Evolutionary conservation across 2,888 invertebrate genomes (phyloP).

Genomic region (Beris chalybata): DNA sequence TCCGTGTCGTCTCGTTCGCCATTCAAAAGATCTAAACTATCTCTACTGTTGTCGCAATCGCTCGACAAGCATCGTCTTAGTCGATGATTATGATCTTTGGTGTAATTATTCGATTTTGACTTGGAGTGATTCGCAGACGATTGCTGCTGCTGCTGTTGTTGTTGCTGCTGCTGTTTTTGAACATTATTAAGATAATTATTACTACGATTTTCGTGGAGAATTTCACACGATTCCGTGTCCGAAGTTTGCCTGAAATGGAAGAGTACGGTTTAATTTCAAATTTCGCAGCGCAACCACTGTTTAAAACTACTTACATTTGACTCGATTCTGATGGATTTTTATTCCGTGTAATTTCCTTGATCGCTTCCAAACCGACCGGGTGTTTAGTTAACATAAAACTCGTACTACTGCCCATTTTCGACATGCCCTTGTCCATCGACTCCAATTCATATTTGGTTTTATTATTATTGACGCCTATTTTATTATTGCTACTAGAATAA

Average conservation of each 20-base stretch:
- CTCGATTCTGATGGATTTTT: slow-evolving; percentile 59
- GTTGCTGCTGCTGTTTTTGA: slow-evolving; percentile 32
- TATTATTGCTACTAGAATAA: slow-evolving; percentile 53
- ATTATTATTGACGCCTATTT: slow-evolving; percentile 51
- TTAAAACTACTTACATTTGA: slow-evolving; percentile 57
- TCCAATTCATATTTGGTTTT: slow-evolving; percentile 49
- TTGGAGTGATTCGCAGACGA: slow-evolving; percentile 25
- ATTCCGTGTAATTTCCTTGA: slow-evolving; percentile 72
- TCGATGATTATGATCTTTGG: slow-evolving; percentile 49
- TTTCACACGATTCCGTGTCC: slow-evolving; percentile 56
- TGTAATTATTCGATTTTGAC: slow-evolving; percentile 38
- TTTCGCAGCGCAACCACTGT: not conserved
- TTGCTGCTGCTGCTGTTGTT: not conserved
- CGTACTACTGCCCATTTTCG: slow-evolving; percentile 52
- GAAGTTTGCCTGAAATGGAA: slow-evolving; percentile 52
- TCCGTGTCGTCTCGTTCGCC: slow-evolving; percentile 54
- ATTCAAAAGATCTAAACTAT: slow-evolving; percentile 52
- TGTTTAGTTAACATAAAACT: slow-evolving; percentile 59
- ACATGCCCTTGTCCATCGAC: slow-evolving; percentile 41
- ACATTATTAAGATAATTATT: slow-evolving; percentile 42
- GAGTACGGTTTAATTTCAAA: not conserved
- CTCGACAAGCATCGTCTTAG: slow-evolving; percentile 53
- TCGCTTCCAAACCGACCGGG: slow-evolving; percentile 76
- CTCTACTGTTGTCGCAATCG: slow-evolving; percentile 53
- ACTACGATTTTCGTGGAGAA: slow-evolving; percentile 50